Conservation (phyloP, 1,140 invertebrate genomes). For the Arion vulgaris region DNA sequence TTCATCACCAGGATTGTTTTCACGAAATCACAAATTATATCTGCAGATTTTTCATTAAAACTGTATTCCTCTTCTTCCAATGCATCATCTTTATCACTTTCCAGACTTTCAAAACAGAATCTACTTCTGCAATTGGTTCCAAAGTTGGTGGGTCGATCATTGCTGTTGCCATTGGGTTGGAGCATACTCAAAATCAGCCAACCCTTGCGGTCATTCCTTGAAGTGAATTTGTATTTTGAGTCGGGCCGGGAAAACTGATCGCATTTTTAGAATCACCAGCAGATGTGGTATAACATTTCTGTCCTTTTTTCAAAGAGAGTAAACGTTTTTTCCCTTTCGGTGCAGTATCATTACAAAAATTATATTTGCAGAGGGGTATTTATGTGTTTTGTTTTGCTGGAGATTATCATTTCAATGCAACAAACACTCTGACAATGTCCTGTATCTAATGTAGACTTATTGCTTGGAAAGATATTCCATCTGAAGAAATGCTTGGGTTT, state of each 20-base stretch:
- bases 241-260: neutral
- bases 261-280: neutral
- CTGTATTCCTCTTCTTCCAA: neutral
- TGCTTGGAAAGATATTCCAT: no score
- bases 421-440: no score
- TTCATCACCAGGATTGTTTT: neutral
- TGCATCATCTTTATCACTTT: neutral
- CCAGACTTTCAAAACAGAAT: neutral
- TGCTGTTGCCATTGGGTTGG: neutral
- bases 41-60: neutral
- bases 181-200: neutral
- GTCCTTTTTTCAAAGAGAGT: no score
- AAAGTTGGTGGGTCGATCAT: no score
- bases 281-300: neutral
- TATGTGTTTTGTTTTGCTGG: no score
- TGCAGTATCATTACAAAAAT: no score
- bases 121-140: neutral
- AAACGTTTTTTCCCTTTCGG: no score
- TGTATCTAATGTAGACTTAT: no score
- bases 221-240: neutral
- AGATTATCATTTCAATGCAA: no score
- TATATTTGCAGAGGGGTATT: no score
- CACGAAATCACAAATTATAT: no score
- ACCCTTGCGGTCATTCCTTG: neutral
- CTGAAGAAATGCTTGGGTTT: no score